A percentile compares a stretch with the other conserved stretches of the same genome.
Conservation (phyloP, 2,888 invertebrate genomes). For the Machimus atricapillus region DNA sequence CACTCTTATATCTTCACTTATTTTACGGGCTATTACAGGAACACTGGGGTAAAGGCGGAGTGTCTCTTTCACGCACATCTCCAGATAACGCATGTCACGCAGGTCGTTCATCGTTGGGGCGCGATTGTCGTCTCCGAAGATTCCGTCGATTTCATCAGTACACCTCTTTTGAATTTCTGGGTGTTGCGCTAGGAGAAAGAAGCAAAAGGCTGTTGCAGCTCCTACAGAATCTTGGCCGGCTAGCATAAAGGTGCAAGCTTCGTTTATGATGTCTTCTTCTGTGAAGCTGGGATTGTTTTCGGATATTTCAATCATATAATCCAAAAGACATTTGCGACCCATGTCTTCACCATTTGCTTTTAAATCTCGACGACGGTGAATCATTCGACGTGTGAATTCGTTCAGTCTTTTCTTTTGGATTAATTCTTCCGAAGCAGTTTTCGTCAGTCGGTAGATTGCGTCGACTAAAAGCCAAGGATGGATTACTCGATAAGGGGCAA, state of each 20-base stretch:
- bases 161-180: conserved; percentile 63
- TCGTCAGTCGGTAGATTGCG: conserved; percentile 65
- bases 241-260: conserved; percentile 70
- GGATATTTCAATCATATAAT: conserved; percentile 66
- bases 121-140: conserved; percentile 62
- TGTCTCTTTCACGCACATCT: conserved; percentile 75
- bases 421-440: conserved; percentile 63
- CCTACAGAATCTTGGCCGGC: conserved; percentile 72
- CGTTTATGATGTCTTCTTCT: conserved; percentile 68
- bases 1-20: conserved; percentile 60
- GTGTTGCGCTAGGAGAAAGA: conserved; percentile 66
- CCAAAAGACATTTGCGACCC: conserved; percentile 62
- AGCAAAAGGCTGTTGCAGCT: conserved; percentile 66
- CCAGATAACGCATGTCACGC: conserved; percentile 70
- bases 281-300: conserved; percentile 64
- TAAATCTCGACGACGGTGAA: conserved; percentile 55
- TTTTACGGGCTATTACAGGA: conserved; percentile 59
- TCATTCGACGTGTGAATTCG: conserved; percentile 63
- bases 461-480: conserved; percentile 68
- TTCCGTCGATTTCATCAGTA: conserved; percentile 62
- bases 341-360: conserved; percentile 49
- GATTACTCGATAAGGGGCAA: conserved; percentile 63
- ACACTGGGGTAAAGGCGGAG: conserved; percentile 65
- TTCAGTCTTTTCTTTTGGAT: conserved; percentile 64
- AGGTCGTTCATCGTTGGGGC: conserved; percentile 67